Base-by-base conservation (phyloP, 2,888 invertebrate genomes). In the Apotomis betuletana region DNA sequence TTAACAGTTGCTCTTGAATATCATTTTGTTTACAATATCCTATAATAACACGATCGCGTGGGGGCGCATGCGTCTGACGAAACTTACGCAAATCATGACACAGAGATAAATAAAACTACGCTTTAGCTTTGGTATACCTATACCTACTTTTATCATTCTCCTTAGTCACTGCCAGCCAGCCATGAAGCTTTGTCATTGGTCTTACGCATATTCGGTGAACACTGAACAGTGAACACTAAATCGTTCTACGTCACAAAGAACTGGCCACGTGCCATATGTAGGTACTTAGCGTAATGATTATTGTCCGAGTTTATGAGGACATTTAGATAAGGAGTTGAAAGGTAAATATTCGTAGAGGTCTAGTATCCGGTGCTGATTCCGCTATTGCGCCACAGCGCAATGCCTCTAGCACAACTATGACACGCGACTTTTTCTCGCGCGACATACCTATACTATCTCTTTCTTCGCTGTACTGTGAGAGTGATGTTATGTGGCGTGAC, bases 21-120 rank as follows among this genome's bases (percentile, higher is more conserved):
- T 73, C 73, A 74, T 44, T 73, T 73, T 70, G 74, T 74, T 73
- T 70, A 73, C 74, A 69, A 64, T 71, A 68, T 75, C 55, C 70
- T 69, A 69, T 70, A 67, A 61, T 70, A 67, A 67, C 38, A 51
- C 12, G 46, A 63, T 67, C 27, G 72, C 72, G 68, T 68, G 68
- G 72, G 69, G 72, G 72, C 72, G 46, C 58, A 15, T 58, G 68
- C 67, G 68, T 71, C 71, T 74, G 70, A 74, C 62, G 67, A 70
- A 67, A 70, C 58, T 67, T 67, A 74, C 70, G 70, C 44, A 74
- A 67, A 58, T 67, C 51, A 62, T 68, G 67, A 70, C 67, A 62
- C 38, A 12, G 4, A 57, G 71, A 71, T 62, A 71, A 57, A 62
- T 67, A 61, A 71, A 62, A 51, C 71, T 67, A 62, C 51, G 67